Conservation (phyloP, 1,140 invertebrate species). For the Dufourea novaeangliae region DNA sequence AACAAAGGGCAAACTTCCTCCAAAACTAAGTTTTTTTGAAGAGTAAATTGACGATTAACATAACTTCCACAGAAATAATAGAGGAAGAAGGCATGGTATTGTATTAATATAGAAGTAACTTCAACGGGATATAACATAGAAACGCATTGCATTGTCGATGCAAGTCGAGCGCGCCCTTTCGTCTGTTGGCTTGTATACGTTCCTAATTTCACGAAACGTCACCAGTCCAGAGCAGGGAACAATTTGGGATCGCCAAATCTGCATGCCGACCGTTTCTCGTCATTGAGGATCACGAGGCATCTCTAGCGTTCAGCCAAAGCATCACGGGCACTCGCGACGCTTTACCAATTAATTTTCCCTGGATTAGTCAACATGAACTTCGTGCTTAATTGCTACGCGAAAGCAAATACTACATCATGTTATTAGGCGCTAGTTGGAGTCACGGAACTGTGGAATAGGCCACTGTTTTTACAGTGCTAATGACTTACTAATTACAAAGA, state of each 20-base stretch:
- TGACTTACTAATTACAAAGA: too few relatives aligned
- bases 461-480: too few relatives aligned
- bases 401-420: not conserved
- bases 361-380: not conserved
- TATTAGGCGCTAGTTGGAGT: not conserved
- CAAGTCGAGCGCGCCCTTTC: not conserved
- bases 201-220: conserved; percentile 41
- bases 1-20: too few relatives aligned
- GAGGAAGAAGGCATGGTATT: not conserved
- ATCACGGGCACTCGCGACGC: not conserved
- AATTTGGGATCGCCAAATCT: conserved; percentile 32
- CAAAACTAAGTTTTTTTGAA: too few relatives aligned
- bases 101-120: not conserved
- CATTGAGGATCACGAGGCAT: conserved; percentile 28
- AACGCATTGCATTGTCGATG: conserved; percentile 19
- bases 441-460: not conserved
- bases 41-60: not conserved
- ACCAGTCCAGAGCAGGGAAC: conserved; percentile 6
- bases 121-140: conserved; percentile 5
- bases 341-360: conserved; percentile 25
- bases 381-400: not conserved
- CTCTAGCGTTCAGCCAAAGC: not conserved
- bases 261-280: conserved; percentile 27
- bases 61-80: conserved; percentile 5
- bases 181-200: conserved; percentile 16